Conservation (phyloP, 2,888 invertebrate species). For the Sarcophaga caerulescens region DNA sequence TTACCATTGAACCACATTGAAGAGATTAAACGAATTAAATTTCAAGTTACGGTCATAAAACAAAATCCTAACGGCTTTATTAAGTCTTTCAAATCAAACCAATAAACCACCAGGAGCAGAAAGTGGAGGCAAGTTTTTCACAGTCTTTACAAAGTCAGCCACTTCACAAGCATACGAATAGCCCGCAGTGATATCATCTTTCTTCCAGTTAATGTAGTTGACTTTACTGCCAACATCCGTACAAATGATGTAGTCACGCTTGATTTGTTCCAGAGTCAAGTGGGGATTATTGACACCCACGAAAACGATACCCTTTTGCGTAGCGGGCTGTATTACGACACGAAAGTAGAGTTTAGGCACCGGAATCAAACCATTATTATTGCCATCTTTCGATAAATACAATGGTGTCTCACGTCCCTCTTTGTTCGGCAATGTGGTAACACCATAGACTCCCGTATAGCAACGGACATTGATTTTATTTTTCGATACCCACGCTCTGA, state of each 20-base stretch:
- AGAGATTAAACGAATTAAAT: too few species aligned
- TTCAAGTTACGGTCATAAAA: too few species aligned
- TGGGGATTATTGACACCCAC: constrained; percentile 82
- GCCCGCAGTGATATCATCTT: constrained; percentile 74
- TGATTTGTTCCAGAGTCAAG: constrained; percentile 75
- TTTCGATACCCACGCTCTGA: constrained; percentile 76
- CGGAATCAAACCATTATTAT: constrained; percentile 81
- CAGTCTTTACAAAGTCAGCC: constrained; percentile 74
- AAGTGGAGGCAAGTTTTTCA: constrained; percentile 74
- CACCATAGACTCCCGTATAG: constrained; percentile 84
- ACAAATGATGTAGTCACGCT: constrained; percentile 76
- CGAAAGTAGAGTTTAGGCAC: constrained; percentile 84
- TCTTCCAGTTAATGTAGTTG: constrained; percentile 77
- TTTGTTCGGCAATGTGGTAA: constrained; percentile 82
- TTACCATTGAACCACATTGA: too few species aligned
- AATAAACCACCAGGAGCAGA: constrained; percentile 75
- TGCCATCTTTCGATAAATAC: constrained; percentile 77
- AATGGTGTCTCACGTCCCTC: constrained; percentile 78
- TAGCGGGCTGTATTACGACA: constrained; percentile 82
- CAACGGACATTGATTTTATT: constrained; percentile 80
- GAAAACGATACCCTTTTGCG: constrained; percentile 82
- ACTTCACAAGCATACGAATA: constrained; percentile 79
- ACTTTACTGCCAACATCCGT: constrained; percentile 76
- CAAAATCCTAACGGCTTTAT: too few species aligned
- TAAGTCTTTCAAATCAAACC: constrained; percentile 72